phyloP scores from a whole-genome alignment of 2,797 vertebrate species.

The Poecilia picta region DNA sequence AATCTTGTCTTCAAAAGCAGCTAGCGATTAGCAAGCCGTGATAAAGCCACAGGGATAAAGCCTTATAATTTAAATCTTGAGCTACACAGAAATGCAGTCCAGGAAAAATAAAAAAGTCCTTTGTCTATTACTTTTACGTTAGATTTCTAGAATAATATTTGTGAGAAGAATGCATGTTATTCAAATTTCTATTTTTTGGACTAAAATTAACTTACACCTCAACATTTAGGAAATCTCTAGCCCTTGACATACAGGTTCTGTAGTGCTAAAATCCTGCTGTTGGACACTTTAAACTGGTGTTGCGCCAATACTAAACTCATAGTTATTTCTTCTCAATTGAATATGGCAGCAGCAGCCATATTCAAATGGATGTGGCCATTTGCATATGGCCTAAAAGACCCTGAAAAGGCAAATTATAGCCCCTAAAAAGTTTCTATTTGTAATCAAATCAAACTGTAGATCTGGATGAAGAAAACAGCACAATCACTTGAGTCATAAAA shows the following conservation, averaged over 20 bases:
- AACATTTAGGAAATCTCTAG: neutral
- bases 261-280: neutral
- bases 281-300: neutral
- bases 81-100: neutral
- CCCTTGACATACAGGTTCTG: neutral
- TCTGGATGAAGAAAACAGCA: conserved; percentile 14
- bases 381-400: too few relatives aligned
- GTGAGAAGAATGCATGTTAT: neutral
- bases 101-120: neutral
- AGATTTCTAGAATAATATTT: neutral
- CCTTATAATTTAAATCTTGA: neutral
- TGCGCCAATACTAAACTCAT: neutral
- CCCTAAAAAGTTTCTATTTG: neutral
- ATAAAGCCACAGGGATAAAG: neutral
- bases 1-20: neutral
- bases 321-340: neutral
- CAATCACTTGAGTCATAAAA: conserved; percentile 1
- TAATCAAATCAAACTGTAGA: conserved; percentile 11
- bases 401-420: too few relatives aligned
- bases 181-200: neutral
- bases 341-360: neutral
- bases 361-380: neutral
- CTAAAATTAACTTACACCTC: neutral
- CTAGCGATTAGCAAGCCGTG: neutral
- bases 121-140: neutral